Evolutionary conservation across 2,113 vertebrate species (phyloP).

Genomic region (Sander vitreus): DNA sequence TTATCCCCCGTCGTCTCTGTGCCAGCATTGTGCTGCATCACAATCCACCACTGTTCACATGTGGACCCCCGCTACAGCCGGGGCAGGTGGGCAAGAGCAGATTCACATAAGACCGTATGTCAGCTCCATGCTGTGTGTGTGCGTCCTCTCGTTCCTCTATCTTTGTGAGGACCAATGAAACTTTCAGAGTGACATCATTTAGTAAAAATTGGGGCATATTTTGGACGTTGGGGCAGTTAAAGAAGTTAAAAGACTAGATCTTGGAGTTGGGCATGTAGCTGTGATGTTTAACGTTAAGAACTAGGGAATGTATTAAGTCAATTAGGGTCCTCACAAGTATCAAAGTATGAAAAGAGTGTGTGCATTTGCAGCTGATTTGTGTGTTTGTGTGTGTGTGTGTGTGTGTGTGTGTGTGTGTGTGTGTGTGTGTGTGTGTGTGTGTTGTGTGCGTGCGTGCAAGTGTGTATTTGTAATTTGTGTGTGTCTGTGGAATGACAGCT

Average conservation of each 20-base stretch:
- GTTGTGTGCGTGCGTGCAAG: neutral
- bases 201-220: neutral
- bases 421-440: neutral
- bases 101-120: slow-evolving; percentile 1
- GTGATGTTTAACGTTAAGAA: neutral
- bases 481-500: neutral
- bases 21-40: slow-evolving; percentile 38
- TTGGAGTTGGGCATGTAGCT: neutral
- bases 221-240: neutral
- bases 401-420: slow-evolving; percentile 1
- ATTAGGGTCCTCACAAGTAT: neutral
- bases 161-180: neutral
- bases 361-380: neutral
- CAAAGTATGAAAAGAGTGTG: neutral
- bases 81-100: slow-evolving; percentile 32
- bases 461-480: neutral
- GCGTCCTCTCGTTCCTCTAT: neutral
- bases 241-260: too few relatives aligned
- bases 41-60: slow-evolving; percentile 43
- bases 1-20: slow-evolving; percentile 10
- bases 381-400: neutral
- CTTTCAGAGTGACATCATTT: neutral
- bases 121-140: slow-evolving; percentile 2
- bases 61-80: slow-evolving; percentile 6
- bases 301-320: neutral